phyloP scores from a whole-genome alignment of 37 sponge, comb jelly and placozoan species.

The Axinella damicornis region DNA sequence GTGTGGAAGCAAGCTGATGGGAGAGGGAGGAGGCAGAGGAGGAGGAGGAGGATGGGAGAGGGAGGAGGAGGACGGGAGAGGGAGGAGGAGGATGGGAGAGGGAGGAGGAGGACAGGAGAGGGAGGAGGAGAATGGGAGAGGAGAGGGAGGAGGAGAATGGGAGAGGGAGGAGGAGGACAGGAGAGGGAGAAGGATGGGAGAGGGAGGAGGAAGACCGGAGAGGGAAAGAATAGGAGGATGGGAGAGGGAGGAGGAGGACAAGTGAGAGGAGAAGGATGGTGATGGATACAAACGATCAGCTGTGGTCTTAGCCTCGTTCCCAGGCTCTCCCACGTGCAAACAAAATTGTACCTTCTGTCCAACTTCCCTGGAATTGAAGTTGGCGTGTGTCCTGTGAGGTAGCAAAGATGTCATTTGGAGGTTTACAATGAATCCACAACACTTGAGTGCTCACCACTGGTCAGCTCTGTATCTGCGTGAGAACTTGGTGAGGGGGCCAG shows the following conservation, averaged over 20 bases:
- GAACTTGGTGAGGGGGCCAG: conserved; percentile 96
- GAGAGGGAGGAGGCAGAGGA: conserved; percentile 13
- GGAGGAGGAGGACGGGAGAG: not conserved
- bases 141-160: no score
- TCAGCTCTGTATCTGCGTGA: conserved; percentile 84
- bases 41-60: not conserved
- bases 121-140: no score
- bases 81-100: not conserved
- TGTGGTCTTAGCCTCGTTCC: no score
- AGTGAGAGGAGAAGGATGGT: not conserved
- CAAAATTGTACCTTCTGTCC: conserved; percentile 55
- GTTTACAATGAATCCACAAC: not conserved
- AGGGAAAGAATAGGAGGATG: not conserved
- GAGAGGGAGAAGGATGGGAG: not conserved
- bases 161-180: not conserved
- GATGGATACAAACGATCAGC: no score
- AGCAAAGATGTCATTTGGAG: not conserved
- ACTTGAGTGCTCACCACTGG: conserved; percentile 54
- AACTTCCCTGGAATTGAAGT: conserved; percentile 80
- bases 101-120: no score
- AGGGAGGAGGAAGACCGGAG: no score
- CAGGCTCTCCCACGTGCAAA: no score
- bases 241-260: no score
- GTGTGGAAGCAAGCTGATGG: conserved; percentile 48
- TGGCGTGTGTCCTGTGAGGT: conserved; percentile 67